Percentiles rank a stretch among this genome's conserved stretches.
Evolutionary conservation across 2,888 invertebrate genomes (phyloP).

Genomic region (Hemithea aestivaria): DNA sequence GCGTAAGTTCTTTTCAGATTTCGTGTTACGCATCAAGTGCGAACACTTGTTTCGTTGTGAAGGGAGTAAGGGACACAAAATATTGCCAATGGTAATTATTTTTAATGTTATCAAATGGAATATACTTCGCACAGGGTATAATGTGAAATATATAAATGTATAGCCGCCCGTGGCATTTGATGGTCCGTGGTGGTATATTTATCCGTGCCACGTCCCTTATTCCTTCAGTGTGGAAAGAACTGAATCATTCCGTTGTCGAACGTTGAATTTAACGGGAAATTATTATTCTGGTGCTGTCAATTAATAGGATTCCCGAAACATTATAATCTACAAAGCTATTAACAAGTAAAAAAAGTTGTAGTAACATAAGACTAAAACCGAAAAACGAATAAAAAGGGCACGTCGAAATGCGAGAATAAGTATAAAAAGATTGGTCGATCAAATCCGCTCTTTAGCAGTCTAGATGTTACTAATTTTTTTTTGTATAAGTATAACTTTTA

Average conservation of each 20-base stretch:
- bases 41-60: slow-evolving; percentile 59
- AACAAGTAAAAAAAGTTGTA: too few species aligned
- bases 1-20: slow-evolving; percentile 39
- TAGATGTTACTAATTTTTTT: too few species aligned
- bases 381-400: too few species aligned
- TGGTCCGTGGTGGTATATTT: slow-evolving; percentile 37
- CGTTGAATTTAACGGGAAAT: slow-evolving; percentile 51
- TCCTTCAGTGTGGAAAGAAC: slow-evolving; percentile 67
- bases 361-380: too few species aligned
- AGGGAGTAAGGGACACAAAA: slow-evolving; percentile 69
- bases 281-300: slow-evolving; percentile 62
- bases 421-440: too few species aligned
- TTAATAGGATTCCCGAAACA: slow-evolving; percentile 37
- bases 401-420: too few species aligned
- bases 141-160: slow-evolving; percentile 59
- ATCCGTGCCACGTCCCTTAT: slow-evolving; percentile 73
- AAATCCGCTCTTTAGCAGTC: too few species aligned
- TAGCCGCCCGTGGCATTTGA: slow-evolving; percentile 41
- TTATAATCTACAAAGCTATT: too few species aligned
- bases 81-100: slow-evolving; percentile 66
- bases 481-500: too few species aligned
- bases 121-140: slow-evolving; percentile 73
- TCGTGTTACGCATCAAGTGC: slow-evolving; percentile 46
- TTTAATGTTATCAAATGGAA: slow-evolving; percentile 61
- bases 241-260: slow-evolving; percentile 64